Evolutionary conservation across 1,140 invertebrate genomes (phyloP), one percentile per base, ranked within the genome.

Genomic region (Trinorchestia longiramus): DNA sequence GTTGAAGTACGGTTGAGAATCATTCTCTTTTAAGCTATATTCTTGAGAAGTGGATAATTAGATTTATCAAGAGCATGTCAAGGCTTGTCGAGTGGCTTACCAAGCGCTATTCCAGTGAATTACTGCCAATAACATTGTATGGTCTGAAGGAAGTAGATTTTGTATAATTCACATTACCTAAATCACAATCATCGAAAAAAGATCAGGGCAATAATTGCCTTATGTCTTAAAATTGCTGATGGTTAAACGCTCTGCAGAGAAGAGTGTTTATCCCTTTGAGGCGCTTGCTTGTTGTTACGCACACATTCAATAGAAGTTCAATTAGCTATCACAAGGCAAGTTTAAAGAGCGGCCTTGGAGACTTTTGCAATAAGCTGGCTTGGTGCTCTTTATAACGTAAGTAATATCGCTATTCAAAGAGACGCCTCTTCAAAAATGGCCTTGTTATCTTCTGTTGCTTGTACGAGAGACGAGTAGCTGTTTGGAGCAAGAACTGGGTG

Each of bases 381-480:
- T 17, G 92, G 43, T 17, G 92, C 92, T 40, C 43, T 47, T 94
- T 94, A 47, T 45, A 44, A 45, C 92, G 44, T 15, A 44, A 94
- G 43, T 94, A 94, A 94, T 94, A 94, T 45, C 44, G 92, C 44
- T 94, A 94, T 94, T 94, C 92, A 94, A 94, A 94, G 92, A 44
- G 23, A 45, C 41, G 43, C 92, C 8, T 47, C 43, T 15, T n/a
- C 92, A 94, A 45, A 94, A 94, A 40, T 36, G 92, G 43, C 40
- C 92, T 94, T 94, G 43, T 94, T 94, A 94, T 47, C 92, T 90
- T 41, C 36, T 43, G 15, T 11, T 77, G 62, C 62, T 77, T 19
- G 62, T 19, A 19, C 28, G 11, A 36, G 62, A 11, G 28, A 11
- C 28, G 28, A 11, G 62, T 36, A 19, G 62, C 62, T 77, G 62